Base-by-base conservation (phyloP, 2,113 vertebrate species). In the Asarcornis scutulata region DNA sequence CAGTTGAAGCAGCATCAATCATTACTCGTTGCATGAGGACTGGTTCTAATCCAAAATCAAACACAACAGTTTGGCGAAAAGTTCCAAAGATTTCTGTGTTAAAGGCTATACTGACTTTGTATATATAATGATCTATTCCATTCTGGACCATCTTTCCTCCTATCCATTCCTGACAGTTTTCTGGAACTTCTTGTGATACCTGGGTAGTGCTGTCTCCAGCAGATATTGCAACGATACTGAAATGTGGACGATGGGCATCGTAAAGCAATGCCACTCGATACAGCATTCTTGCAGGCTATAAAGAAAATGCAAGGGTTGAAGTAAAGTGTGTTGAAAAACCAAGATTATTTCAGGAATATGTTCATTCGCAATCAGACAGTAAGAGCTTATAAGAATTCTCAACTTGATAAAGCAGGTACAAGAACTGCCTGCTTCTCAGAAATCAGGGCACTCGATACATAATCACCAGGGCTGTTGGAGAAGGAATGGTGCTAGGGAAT, bases 61-160 rank as follows among this genome's bases (percentile, higher is more conserved):
- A 99, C 93, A 99, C 99, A 87, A 99, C 98, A 32, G 99, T 99
- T 98, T 99, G 99, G 71, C 99, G 98, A 98, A 99, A 99, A 96
- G 99, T 99, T 69, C 99, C 99, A 95, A 99, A 99, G 98, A 99
- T 99, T 98, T 99, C 99, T 48, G 99, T 99, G 97, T 98, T 99
- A 97, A 99, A 99, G 91, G 98, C 99, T 98, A 99, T 98, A 78
- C 98, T 98, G 73, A 99, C 98, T 98, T 98, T 99, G 98, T 99
- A 99, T 89, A 99, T 83, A 91, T 99, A 99, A 95, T 99, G 99
- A 98, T 99, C 99, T 96, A 99, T 98, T 97, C 99, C 99, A 52
- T 99, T 99, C 97, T 98, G 98, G 83, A 98, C 96, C 97, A 98
- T 98, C 96, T 98, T 95, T 83, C 97, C 97, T 98, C 98, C 98